Evolutionary conservation across 2,113 vertebrate species (phyloP).

Genomic region (Hypocryptadius cinnamomeus): DNA sequence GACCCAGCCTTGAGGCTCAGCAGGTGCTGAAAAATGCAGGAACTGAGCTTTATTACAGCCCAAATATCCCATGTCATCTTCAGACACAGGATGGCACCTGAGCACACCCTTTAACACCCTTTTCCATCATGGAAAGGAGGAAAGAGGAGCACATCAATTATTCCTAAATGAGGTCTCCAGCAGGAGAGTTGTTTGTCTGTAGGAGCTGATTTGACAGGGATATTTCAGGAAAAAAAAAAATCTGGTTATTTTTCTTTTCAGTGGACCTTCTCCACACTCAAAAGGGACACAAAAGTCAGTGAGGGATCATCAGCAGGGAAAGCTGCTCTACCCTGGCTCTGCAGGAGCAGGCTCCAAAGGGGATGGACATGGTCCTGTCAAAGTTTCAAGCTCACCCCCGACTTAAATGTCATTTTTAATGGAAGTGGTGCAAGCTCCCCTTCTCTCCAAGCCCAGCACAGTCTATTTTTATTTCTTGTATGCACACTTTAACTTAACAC

Average conservation of each 20-base stretch:
- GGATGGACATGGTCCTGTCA: background rate
- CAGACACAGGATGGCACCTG: background rate
- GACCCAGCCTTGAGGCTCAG: background rate
- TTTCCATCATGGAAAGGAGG: background rate
- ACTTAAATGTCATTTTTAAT: background rate
- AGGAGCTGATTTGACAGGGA: rapidly evolving
- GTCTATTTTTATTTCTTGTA: background rate
- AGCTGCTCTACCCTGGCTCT: background rate
- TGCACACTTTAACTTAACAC: rapidly evolving
- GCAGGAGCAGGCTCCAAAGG: background rate
- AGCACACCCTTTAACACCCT: background rate
- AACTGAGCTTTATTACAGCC: background rate
- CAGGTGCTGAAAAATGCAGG: background rate
- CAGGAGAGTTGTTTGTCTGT: background rate
- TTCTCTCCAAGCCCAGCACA: background rate
- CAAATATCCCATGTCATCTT: background rate
- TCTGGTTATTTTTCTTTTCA: rapidly evolving
- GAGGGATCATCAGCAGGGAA: background rate
- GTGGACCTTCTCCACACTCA: background rate
- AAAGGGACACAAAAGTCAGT: background rate
- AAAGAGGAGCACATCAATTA: background rate
- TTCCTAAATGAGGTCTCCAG: background rate
- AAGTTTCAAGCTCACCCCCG: background rate
- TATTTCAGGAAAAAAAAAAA: background rate
- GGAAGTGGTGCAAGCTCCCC: background rate